Base-by-base conservation (phyloP, 2,797 vertebrate genomes). In the Paratrypauchen microcephalus region DNA sequence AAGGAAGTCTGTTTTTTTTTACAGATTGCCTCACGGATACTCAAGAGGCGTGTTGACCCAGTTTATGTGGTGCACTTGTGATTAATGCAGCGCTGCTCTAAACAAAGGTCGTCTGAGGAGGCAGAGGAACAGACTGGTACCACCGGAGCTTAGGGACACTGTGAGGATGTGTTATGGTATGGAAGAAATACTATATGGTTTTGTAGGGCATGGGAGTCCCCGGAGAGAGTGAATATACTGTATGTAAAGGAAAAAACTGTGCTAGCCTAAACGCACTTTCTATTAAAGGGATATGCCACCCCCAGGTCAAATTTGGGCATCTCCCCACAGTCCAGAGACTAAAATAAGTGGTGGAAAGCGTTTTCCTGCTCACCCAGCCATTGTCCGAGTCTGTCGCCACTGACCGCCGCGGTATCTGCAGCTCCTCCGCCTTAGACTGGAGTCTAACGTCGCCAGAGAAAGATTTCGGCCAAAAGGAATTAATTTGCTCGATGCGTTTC, bases 41-140 rank as follows among this genome's bases (percentile, higher is more conserved):
- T 78, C 78, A 63, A 74, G 72, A 84, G 85, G 63, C 76, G 72
- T 77, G 75, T 87, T 92, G 93, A 91, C 93, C 90, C 89, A 93
- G 81, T 93, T 93, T 92, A 88, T 89, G 86, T 86, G 66, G 74
- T 52, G 69, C 74, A 77, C 86, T 87, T 86, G 90, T 92, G 92
- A 93, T 94, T 92, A 92, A 92, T 94, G 86, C 80, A 82, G 57
- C 84, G 67, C 66, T 23, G 72, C 86, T 80, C 65, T 85, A 84
- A 86, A 85, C 84, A 91, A 91, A 92, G 91, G 90, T 92, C 89
- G 87, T 68, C 67, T 70, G 72, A 74, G 77, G 75, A 83, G 76
- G 79, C 81, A 69, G 69, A 66, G 65, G 73, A 87, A 76, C 69
- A 62, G 72, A 60, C 63, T 84, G 54, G 77, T 78, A 60, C 80